A percentile compares a stretch with the other conserved stretches of the same genome.
Evolutionary conservation across 2,113 vertebrate genomes (phyloP).

Genomic region (Oceanodroma tethys): DNA sequence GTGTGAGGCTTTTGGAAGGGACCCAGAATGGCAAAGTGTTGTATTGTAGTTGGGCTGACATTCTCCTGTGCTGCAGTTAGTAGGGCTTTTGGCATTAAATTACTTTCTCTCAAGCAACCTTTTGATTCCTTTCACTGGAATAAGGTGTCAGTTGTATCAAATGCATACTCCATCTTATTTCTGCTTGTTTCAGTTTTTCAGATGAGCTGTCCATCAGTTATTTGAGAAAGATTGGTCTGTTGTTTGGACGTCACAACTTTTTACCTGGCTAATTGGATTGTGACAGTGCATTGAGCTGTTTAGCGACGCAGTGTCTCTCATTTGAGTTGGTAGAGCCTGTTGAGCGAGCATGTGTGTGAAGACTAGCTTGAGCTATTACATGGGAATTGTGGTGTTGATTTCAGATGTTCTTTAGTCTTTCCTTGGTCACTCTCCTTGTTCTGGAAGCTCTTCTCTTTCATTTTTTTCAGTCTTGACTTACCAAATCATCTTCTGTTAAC

Average conservation of each 20-base stretch:
- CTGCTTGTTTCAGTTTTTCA: not conserved
- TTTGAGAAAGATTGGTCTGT: not conserved
- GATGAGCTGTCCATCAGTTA: not conserved
- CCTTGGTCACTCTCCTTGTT: not conserved
- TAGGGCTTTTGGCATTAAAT: not conserved
- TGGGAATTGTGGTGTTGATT: not conserved
- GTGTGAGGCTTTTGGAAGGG: not conserved
- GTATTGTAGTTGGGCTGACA: not conserved
- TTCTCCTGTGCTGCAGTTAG: not conserved
- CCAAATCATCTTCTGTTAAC: not conserved
- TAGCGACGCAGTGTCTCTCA: accelerated
- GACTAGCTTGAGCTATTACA: not conserved
- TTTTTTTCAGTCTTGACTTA: not conserved
- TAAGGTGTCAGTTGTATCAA: not conserved
- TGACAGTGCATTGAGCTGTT: not conserved
- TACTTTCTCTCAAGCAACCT: not conserved
- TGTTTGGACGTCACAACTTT: not conserved
- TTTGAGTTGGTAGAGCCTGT: not conserved
- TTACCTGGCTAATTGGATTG: not conserved
- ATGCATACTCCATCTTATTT: not conserved
- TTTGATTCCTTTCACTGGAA: not conserved
- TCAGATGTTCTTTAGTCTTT: not conserved
- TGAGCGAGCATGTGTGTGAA: accelerated
- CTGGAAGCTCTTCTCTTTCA: not conserved
- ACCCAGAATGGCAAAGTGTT: not conserved